Evolutionary conservation across 2,888 invertebrate genomes (phyloP), one percentile per base, ranked within the genome.

Genomic region (Drosophila recens): DNA sequence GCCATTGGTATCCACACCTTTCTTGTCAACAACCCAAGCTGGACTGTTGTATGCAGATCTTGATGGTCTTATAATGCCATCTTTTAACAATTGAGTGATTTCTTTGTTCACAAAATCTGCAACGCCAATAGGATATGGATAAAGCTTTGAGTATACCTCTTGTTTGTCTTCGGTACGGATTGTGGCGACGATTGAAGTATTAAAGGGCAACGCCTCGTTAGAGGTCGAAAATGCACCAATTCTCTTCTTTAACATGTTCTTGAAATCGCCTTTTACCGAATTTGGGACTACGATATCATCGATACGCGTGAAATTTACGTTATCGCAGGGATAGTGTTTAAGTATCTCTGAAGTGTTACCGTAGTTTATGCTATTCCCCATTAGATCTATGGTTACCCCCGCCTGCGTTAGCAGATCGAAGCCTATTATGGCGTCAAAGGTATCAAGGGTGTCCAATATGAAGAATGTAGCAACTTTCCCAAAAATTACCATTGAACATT

Each of bases 61-160:
- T 30, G 23, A 36, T 27, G 27, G 27, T 4, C 6, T 6, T 27
- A 27, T 27, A 0, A 27, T 27, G 27, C 27, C 6, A 27, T 30
- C 40, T 4, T 59, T 20, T 4, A 42, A 4, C 20, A 42, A 3
- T 4, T 58, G 40, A 4, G 13, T 5, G n/a, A 48, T 20, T n/a
- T 58, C 48, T 2, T 58, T 48, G 17, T 48, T 58, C 0, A 59
- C 48, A 9, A 58, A 58, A 54, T 54, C 42, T 9, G 33, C 1
- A 6, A 54, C 42, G 6, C 42, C 42, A 4, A 3, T n/a, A 0
- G 40, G 53, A 10, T 27, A 30, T 15, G 40, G 40, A 4, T 40
- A 53, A 0, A 30, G 15, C 6, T 51, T 34, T 10, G 30, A 49
- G 11, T 51, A 51, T 36, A 51, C 13, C 20, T 34, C 15, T 2